phyloP scores from a whole-genome alignment of 2,797 vertebrate species.

The Steatocranus sp. region DNA sequence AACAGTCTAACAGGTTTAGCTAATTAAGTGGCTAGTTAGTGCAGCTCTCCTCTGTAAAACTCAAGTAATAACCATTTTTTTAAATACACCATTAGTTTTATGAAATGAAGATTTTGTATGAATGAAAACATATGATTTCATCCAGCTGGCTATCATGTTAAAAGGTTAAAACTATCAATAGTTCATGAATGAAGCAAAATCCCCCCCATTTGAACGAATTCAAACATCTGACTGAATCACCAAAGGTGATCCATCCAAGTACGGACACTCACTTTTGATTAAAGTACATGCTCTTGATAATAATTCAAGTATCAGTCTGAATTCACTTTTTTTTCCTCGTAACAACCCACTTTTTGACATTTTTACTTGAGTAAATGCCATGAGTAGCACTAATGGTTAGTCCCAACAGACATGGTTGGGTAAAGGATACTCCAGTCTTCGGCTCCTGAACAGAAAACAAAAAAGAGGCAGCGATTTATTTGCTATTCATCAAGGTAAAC shows the following conservation, averaged over 20 bases:
- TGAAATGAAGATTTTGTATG: neutral
- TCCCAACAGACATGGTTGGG: neutral
- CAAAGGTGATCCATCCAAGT: neutral
- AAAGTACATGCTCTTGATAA: neutral
- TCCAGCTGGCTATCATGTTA: neutral
- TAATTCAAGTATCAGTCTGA: neutral
- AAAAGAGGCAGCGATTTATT: neutral
- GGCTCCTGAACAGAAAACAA: neutral
- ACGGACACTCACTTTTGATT: neutral
- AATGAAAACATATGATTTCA: neutral
- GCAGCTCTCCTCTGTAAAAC: neutral
- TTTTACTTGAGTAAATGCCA: neutral
- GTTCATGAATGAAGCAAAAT: neutral
- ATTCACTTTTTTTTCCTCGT: neutral
- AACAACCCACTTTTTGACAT: neutral
- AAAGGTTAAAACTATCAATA: neutral
- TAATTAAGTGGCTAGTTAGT: neutral
- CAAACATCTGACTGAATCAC: neutral
- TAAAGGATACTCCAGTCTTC: neutral
- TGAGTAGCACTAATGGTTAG: neutral
- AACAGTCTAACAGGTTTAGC: neutral
- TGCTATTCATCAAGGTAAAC: conserved; percentile 7
- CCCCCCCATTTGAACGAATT: neutral
- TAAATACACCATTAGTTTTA: neutral
- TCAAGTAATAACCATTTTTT: neutral